Percentiles rank a stretch among this genome's conserved stretches.
Evolutionary conservation across 2,797 vertebrate species (phyloP).

Genomic region (Sebastes iracundus): DNA sequence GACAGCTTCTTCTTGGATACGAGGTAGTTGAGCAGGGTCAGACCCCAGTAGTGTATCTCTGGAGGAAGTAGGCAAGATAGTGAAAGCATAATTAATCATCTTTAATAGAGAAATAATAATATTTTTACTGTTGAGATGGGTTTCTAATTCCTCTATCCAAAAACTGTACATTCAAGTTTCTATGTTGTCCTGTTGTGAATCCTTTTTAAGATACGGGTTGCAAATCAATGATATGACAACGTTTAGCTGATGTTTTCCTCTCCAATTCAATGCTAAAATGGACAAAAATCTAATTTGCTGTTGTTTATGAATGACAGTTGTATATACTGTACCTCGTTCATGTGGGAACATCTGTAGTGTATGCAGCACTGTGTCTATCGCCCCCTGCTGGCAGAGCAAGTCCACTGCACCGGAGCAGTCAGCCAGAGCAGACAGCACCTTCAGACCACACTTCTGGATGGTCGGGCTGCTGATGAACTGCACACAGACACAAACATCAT

Average conservation of each 20-base stretch:
- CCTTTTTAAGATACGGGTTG: background rate
- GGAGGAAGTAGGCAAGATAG: background rate
- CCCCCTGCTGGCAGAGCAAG: slow-evolving; percentile 90
- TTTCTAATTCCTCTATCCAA: background rate
- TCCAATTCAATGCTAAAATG: background rate
- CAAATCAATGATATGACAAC: background rate
- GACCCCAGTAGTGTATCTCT: slow-evolving; percentile 94
- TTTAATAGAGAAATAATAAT: background rate
- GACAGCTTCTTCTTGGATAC: slow-evolving; percentile 90
- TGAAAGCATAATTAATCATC: background rate
- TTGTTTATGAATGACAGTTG: background rate
- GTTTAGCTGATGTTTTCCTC: background rate
- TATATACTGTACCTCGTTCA: slow-evolving; percentile 83
- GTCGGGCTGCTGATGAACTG: slow-evolving; percentile 91
- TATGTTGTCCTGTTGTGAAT: background rate
- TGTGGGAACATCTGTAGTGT: slow-evolving; percentile 92
- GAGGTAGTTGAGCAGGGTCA: slow-evolving; percentile 87
- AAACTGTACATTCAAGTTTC: background rate
- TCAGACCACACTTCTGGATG: slow-evolving; percentile 90
- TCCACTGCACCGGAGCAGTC: slow-evolving; percentile 89
- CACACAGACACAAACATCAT: slow-evolving; percentile 3
- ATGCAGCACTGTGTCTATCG: slow-evolving; percentile 90
- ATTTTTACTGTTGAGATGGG: background rate
- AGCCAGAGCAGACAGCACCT: slow-evolving; percentile 85
- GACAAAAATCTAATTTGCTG: background rate